Evolutionary conservation across 1,140 invertebrate genomes (phyloP).

Genomic region (Drosophila baimaii): DNA sequence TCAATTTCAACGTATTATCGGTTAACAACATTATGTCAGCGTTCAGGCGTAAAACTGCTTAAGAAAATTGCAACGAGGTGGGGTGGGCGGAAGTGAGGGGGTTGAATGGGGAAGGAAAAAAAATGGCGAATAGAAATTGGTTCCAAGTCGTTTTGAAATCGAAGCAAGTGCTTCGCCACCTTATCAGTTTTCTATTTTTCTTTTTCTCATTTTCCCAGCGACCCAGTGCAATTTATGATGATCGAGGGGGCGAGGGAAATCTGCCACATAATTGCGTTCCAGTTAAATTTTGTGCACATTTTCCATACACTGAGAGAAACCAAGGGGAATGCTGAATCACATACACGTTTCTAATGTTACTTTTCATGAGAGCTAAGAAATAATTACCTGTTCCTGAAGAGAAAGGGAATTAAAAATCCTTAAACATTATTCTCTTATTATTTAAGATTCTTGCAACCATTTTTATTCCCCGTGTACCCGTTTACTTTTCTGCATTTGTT

Average conservation of each 20-base stretch:
- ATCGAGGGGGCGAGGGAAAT: conserved; percentile 45
- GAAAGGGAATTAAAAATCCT: too few relatives aligned
- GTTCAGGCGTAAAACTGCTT: conserved; percentile 83
- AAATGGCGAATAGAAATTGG: conserved; percentile 51
- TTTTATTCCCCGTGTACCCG: neutral
- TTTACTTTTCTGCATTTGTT: conserved; percentile 54
- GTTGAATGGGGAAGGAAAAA: conserved; percentile 13
- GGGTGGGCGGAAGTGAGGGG: too few relatives aligned
- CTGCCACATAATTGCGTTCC: conserved; percentile 78
- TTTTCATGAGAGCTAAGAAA: neutral
- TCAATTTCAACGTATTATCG: conserved; percentile 84
- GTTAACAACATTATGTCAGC: conserved; percentile 83
- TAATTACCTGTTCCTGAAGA: too few relatives aligned
- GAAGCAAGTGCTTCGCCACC: conserved; percentile 70
- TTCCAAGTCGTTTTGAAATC: conserved; percentile 50
- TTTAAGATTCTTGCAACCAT: too few relatives aligned
- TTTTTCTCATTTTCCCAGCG: conserved; percentile 40
- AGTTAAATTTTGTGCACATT: conserved; percentile 78
- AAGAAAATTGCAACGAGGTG: conserved; percentile 70
- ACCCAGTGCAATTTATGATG: conserved; percentile 46
- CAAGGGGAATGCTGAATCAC: neutral
- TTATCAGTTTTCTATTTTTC: conserved; percentile 73
- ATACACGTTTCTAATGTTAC: too few relatives aligned
- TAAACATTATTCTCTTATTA: too few relatives aligned
- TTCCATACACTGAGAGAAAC: conserved; percentile 1